Base-by-base conservation (phyloP, 2,888 invertebrate species). In the Ophonus ardosiacus region DNA sequence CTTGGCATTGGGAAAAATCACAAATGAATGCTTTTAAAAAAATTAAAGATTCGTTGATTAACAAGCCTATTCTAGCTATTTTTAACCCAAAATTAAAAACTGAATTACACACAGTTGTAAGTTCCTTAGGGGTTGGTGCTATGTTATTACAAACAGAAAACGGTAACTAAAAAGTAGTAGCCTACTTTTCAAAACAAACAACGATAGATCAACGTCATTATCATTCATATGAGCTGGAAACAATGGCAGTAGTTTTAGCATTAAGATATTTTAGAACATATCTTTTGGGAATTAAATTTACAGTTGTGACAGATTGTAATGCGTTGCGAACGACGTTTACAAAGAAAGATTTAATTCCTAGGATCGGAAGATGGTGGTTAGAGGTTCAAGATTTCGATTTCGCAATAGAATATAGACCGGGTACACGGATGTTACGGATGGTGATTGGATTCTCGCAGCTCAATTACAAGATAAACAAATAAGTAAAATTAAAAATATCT, bases 101-200 rank as follows among this genome's bases (percentile, higher is more conserved):
- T 1, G 88, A 89, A 86, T 17, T 89, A 6, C 88, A 88, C 80
- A 89, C 88, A 38, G 89, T 88, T 79, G 88, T 88, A n/a, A 87
- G 88, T 80, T 78, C 86, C 21, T 10, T 87, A 4, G 89, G 89
- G 0, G 51, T 88, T 7, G 89, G 86, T 7, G 89, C 87, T 0
- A 88, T 89, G 0, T 76, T 90, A 17, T 40, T 90, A 5, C 89
- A 89, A 86, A 81, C 71, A 61, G 17, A 61, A 10, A 15, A 13
- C 5, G 82, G 86, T 57, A 76, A 85, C 8, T 57, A 88, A 65
- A 86, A 88, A 43, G 88, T 88, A 1, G 88, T 89, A 6, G 88
- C 88, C 0, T 91, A 89, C 84, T 88, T 87, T 59, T 90, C 89
- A 56, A 86, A 89, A 10, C 89, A 89, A 71, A 88, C 0, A 87